Percentiles rank a stretch among this genome's conserved stretches.
These are phyloP conservation scores for Heliconius nattereri DNA, from an alignment of 1,140 invertebrate species.

Conservation along the genomic window DNA sequence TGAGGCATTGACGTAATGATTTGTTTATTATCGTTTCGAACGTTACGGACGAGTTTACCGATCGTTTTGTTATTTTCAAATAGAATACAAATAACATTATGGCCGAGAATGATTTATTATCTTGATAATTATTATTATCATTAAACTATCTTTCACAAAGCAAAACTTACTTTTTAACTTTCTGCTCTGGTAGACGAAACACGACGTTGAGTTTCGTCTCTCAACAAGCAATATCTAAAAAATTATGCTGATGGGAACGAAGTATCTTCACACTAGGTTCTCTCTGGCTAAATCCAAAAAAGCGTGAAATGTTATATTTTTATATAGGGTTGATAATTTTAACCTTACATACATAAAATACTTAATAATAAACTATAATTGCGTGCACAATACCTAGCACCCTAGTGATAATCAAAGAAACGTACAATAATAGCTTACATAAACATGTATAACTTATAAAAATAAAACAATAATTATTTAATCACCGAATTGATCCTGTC, in stretches of 20 bases:
- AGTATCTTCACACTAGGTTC: no score
- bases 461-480: not conserved
- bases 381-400: not conserved
- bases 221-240: no score
- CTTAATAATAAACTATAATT: no score
- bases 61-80: not conserved
- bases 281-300: not conserved
- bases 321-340: not conserved
- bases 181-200: no score
- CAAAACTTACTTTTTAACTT: no score
- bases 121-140: not conserved
- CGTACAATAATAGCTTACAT: not conserved
- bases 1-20: constrained; percentile 8
- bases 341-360: no score
- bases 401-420: not conserved
- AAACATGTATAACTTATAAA: not conserved
- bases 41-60: constrained; percentile 9
- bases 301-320: not conserved
- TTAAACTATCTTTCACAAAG: no score
- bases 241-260: no score
- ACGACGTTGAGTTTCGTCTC: no score
- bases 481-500: not conserved
- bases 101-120: not conserved
- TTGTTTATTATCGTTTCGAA: constrained; percentile 9
- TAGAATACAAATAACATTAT: not conserved